Base-by-base conservation (phyloP, 2,888 invertebrate genomes). In the Eumacrocentrus americanus region DNA sequence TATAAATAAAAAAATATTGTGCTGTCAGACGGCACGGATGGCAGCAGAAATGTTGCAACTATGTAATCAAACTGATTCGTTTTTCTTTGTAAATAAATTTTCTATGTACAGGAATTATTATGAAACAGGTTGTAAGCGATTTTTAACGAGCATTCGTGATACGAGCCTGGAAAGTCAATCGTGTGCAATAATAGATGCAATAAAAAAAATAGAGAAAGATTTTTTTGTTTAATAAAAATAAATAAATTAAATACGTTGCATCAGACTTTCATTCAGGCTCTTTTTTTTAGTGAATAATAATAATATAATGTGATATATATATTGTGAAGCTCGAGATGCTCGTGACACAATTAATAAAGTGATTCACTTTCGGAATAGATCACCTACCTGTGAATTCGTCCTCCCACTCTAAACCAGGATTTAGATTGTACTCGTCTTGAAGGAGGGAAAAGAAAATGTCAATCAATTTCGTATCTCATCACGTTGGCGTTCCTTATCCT, bases 371-470 rank as follows among this genome's bases (percentile, higher is more conserved):
- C 71, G 72, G 74, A 76, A 74, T 76, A 74, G 71, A 76, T 78
- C 87, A 91, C 95, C 94, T 95, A 95, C 95, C 95, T 95, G 95
- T 94, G 87, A 95, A 95, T 88, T 95, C 95, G 93, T 95, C 95
- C 91, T 95, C 95, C 95, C 95, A 95, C 88, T 95, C 95, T 94
- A 95, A 94, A 92, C 94, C 94, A 89, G 94, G 94, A 91, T 94
- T 94, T 91, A 95, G 94, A 94, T 95, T 94, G 94, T 95, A 95
- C 89, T 95, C 95, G 90, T 95, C 95, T 95, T 93, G 91, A 92
- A 91, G 89, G 81, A 82, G 81, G 82, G 82, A 82, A 82, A 82
- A 83, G 82, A 82, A 82, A 83, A 81, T 78, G 75, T 81, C 81
- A 82, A 81, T 81, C 81, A 82, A 82, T 80, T 75, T 76, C 68